A percentile compares a stretch with the other conserved stretches of the same genome.
Evolutionary conservation across 35 echinoderm and acorn worm species (phyloP).

Genomic region (Ptychodera flava): DNA sequence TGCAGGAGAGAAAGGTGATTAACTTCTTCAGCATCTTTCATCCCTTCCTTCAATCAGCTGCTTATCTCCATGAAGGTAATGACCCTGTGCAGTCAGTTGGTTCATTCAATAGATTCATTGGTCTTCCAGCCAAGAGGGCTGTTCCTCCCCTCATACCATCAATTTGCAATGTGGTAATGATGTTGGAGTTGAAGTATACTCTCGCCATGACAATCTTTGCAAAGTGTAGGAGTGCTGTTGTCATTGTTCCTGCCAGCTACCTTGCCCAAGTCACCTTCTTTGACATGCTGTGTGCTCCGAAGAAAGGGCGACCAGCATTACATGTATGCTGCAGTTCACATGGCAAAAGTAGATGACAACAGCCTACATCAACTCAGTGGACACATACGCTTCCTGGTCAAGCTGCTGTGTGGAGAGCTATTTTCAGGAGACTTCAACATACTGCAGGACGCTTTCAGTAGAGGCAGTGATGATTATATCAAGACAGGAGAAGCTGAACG

Average conservation of each 20-base stretch:
- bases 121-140: conserved; percentile 14
- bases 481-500: conserved; percentile 45
- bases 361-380: neutral
- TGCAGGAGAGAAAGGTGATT: neutral
- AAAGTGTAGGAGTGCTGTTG: neutral
- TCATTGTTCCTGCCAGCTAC: conserved; percentile 49
- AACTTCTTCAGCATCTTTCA: conserved; percentile 23
- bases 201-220: conserved; percentile 23
- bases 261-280: conserved; percentile 28
- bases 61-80: neutral
- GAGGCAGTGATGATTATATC: neutral
- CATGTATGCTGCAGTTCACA: neutral
- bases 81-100: conserved; percentile 12
- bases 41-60: conserved; percentile 8
- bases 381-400: conserved; percentile 17
- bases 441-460: conserved; percentile 33
- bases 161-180: conserved; percentile 28
- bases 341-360: neutral
- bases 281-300: conserved; percentile 22
- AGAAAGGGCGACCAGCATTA: neutral
- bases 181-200: conserved; percentile 32
- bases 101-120: conserved; percentile 26
- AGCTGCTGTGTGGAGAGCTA: conserved; percentile 10
- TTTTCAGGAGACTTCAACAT: conserved; percentile 20
- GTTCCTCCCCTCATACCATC: conserved; percentile 28